Base-by-base conservation (phyloP, 2,888 invertebrate species). In the Epiblema foenella region DNA sequence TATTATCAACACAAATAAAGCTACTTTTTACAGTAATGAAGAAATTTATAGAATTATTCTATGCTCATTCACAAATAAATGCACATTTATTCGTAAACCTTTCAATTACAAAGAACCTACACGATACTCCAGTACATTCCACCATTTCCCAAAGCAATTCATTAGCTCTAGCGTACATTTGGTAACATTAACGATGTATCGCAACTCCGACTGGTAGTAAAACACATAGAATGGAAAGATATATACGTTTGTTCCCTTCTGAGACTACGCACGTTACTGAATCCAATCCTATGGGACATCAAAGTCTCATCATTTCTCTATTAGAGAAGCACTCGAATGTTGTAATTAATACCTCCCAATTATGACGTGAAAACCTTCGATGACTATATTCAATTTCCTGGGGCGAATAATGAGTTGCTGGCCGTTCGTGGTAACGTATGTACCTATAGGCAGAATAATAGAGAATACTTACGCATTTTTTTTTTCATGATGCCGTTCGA, bases 291-390 rank as follows among this genome's bases (percentile, higher is more conserved):
- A 49, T n/a, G 68, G 49, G 69, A 72, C 75, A 75, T 74, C 74
- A 75, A 74, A 75, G 66, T 64, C 75, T 73, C 78, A 79, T 78
- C 78, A 79, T 79, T 79, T 79, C 75, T 79, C 77, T 79, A 79
- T 78, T 79, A 79, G 66, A 52, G 70, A 66, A 71, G 66, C 70
- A 66, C 70, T 71, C 70, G 49, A 71, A 66, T 56, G 66, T 17
- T 56, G 66, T 66, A 66, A 71, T 71, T 71, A 66, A 71, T 71
- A 37, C n/a, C 20, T 33, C 66, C 66, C 54, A 66, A 71, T 71
- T 71, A 66, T 54, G 60, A 17, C 60, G 7, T 56, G 70, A 60
- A 66, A 62, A 59, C 29, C 49, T 69, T 62, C 57, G 49, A 39
- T 24, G 42, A 15, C 62, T 63, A 33, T 37, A 62, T 62, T 63